Base-by-base conservation (phyloP, 2,888 invertebrate genomes). In the Caenorhabditis zanzibari region DNA sequence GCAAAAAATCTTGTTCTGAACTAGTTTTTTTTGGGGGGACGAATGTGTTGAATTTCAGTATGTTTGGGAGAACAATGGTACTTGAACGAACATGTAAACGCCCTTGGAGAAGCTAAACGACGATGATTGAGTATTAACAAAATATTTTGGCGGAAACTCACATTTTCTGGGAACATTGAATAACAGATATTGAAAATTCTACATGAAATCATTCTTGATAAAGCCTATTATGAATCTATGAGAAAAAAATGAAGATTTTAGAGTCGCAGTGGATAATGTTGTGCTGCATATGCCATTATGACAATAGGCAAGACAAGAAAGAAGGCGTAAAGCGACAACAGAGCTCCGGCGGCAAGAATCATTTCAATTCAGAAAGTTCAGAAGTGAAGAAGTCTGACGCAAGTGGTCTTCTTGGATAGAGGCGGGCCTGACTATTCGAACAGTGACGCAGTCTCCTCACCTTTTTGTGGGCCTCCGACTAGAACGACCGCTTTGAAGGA, bases 401-500 rank as follows among this genome's bases (percentile, higher is more conserved):
- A 66, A 56, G 58, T 28, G 6, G 58, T 58, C 59, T 58, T 76
- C 58, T 52, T 38, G 54, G 52, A 49, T 64, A 38, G 26, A 73
- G 85, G 63, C 73, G 74, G 71, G 61, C 54, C 47, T 47, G 59
- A 44, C 72, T 69, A 44, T 64, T 75, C 71, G 64, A 66, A 61
- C 74, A 71, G 54, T 71, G 68, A 54, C 52, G 52, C 52, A 54
- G 66, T 72, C 59, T 75, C 82, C 88, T 81, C 86, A 96, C 97
- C 97, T 95, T 97, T 97, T 93, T 96, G 96, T 0, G 97, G 96
- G 6, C 97, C 97, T 26, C 97, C 97, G 87, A 97, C 96, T 86
- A 97, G 94, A 93, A 97, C 96, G 16, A 97, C 95, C 69, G 96
- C 96, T 93, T 94, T 94, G 89, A 89, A 90, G 86, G 89, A 82